Percentiles rank a stretch among this genome's conserved stretches.
Evolutionary conservation across 2,113 vertebrate species (phyloP).

Genomic region (Zosterops lateralis): DNA sequence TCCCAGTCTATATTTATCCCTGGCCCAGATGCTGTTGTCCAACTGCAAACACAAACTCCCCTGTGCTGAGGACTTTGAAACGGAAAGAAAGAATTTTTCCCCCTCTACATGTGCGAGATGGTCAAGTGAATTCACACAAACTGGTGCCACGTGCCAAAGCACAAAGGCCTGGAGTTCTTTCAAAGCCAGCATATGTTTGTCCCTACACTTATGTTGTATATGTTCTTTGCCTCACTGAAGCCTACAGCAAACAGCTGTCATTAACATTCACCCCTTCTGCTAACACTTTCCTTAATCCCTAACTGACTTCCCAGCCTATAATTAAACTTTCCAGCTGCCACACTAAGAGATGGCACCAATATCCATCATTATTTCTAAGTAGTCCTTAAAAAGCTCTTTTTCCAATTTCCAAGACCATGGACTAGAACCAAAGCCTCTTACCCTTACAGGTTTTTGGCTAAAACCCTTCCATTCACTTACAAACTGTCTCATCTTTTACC

Average conservation of each 20-base stretch:
- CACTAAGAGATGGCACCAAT: constrained; percentile 18
- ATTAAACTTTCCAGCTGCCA: constrained; percentile 78
- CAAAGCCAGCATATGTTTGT: constrained; percentile 3
- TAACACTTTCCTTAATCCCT: constrained; percentile 72
- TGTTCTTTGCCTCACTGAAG: constrained; percentile 29
- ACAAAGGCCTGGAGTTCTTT: neutral
- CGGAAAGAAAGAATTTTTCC: neutral
- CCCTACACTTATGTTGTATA: constrained; percentile 25
- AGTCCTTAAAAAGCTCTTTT: constrained; percentile 29
- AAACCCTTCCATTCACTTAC: neutral
- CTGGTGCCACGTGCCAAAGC: neutral
- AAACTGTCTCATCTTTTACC: neutral
- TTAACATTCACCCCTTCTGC: constrained; percentile 63
- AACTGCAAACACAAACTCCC: neutral
- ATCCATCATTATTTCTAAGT: neutral
- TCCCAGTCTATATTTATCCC: neutral
- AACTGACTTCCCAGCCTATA: constrained; percentile 74
- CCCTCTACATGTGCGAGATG: accelerated
- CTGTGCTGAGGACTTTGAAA: neutral
- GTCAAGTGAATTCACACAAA: neutral
- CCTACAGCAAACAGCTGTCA: constrained; percentile 73
- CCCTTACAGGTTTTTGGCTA: neutral
- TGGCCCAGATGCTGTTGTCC: neutral
- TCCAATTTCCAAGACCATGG: neutral
- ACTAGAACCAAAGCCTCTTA: neutral